phyloP scores from a whole-genome alignment of 1,140 invertebrate genomes.

The Cryptotermes secundus region DNA sequence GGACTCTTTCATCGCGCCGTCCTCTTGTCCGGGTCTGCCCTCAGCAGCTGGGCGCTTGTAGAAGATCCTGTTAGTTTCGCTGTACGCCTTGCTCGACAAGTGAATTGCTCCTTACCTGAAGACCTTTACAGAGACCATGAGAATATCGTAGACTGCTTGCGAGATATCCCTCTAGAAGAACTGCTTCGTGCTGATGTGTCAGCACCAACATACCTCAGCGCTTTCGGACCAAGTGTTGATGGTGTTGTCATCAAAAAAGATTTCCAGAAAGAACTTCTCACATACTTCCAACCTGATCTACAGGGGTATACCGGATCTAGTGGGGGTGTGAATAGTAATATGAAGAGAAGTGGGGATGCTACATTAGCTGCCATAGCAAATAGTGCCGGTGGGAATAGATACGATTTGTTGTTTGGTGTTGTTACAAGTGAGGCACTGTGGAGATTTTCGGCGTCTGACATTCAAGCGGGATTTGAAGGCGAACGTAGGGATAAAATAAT shows the following conservation, averaged over 20 bases:
- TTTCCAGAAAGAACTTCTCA: constrained; percentile 71
- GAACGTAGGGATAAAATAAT: constrained; percentile 87
- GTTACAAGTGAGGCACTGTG: constrained; percentile 81
- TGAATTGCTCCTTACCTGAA: constrained; percentile 83
- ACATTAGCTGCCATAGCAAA: constrained; percentile 38
- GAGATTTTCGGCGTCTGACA: constrained; percentile 78
- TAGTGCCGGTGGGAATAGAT: constrained; percentile 56
- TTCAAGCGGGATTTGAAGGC: constrained; percentile 85
- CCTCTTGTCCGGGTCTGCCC: constrained; percentile 87
- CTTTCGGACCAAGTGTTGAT: constrained; percentile 54
- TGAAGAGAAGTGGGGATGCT: constrained; percentile 50
- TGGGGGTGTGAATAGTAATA: constrained; percentile 38
- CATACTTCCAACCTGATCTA: constrained; percentile 58
- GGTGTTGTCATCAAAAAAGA: constrained; percentile 78
- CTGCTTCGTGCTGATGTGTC: constrained; percentile 76
- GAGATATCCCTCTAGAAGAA: constrained; percentile 73
- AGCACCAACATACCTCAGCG: constrained; percentile 73
- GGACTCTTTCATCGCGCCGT: constrained; percentile 89
- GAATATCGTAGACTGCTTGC: constrained; percentile 75
- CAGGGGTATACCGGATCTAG: background rate
- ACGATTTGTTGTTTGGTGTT: constrained; percentile 81
- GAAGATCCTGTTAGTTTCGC: constrained; percentile 87
- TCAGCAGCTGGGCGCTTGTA: constrained; percentile 91
- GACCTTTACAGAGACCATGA: constrained; percentile 76
- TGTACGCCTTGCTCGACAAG: constrained; percentile 74